These are phyloP conservation scores for Campylomormyrus numenius DNA, from an alignment of 2,113 vertebrate genomes.

Conservation along the genomic window DNA sequence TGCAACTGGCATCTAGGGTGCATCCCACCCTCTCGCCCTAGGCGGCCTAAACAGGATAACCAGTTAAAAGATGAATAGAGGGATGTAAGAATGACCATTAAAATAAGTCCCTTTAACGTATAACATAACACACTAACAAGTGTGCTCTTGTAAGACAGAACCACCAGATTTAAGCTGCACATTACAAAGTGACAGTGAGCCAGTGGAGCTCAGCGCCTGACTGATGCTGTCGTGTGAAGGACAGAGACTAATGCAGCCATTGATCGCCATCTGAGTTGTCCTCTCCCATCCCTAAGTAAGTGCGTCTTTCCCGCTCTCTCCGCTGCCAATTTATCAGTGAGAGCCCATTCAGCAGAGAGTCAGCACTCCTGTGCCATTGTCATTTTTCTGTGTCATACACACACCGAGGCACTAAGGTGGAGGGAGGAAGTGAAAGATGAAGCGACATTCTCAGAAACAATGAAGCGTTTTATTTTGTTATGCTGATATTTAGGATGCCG, in stretches of 20 bases:
- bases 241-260: conserved; percentile 16
- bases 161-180: neutral
- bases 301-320: neutral
- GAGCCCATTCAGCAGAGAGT: neutral
- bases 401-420: neutral
- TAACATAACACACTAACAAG: neutral
- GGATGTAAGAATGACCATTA: neutral
- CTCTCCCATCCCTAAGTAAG: neutral
- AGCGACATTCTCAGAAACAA: conserved; percentile 5
- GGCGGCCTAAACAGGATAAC: neutral
- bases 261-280: neutral
- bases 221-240: neutral
- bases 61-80: neutral
- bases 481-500: neutral
- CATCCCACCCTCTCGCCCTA: neutral
- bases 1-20: neutral
- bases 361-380: neutral
- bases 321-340: neutral
- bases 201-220: neutral
- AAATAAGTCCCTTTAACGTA: neutral
- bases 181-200: neutral
- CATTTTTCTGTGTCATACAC: neutral
- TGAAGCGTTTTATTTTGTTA: neutral
- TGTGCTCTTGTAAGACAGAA: neutral
- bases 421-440: neutral